Evolutionary conservation across 1,140 invertebrate species (phyloP).

Genomic region (Patella vulgata): DNA sequence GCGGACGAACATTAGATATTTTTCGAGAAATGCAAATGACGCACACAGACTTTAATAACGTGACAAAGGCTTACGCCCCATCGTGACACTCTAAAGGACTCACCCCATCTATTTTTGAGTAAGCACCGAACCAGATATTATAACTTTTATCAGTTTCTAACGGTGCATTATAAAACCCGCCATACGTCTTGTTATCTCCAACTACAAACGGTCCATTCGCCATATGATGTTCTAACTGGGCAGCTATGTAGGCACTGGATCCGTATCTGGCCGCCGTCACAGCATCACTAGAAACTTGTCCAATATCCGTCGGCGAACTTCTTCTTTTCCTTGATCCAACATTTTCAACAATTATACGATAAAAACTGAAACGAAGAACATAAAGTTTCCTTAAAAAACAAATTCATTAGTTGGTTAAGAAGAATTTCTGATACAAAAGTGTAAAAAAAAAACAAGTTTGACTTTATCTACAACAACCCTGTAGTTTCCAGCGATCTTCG

Average conservation of each 20-base stretch:
- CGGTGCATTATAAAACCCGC: constrained; percentile 82
- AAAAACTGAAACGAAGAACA: constrained; percentile 39
- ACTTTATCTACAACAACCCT: no score
- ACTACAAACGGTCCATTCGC: constrained; percentile 74
- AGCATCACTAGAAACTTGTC: constrained; percentile 13
- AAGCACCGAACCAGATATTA: constrained; percentile 76
- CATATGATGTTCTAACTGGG: constrained; percentile 72
- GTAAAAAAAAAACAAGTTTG: no score
- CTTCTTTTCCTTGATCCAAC: constrained; percentile 3
- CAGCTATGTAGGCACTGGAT: constrained; percentile 82
- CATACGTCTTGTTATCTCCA: constrained; percentile 79
- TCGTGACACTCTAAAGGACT: constrained; percentile 14
- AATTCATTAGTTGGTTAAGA: neutral
- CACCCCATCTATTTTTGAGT: constrained; percentile 50
- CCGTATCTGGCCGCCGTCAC: constrained; percentile 71
- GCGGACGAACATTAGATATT: no score
- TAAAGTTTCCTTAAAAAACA: neutral
- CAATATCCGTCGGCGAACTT: neutral
- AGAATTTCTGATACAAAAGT: no score
- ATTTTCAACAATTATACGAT: constrained; percentile 46
- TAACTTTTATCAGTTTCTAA: constrained; percentile 74
- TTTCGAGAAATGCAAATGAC: no score
- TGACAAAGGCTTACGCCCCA: no score
- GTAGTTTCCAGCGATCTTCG: no score
- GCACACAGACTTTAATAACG: no score